Evolutionary conservation across 2,797 vertebrate species (phyloP).

Genomic region (Paramormyrops hopkinsi): DNA sequence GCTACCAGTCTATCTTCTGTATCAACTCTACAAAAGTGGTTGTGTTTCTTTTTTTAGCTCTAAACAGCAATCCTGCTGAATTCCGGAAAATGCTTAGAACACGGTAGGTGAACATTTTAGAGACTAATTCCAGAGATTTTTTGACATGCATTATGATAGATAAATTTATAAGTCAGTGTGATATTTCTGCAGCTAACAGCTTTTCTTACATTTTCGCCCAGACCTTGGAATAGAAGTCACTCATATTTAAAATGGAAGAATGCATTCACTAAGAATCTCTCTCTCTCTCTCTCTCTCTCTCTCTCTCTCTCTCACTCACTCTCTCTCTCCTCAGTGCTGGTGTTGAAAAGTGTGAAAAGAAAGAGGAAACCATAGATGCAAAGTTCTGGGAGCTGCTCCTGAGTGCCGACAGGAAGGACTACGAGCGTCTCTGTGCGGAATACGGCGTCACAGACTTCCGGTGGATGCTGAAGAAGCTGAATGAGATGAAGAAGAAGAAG

Average conservation of each 20-base stretch:
- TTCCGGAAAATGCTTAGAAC: slow-evolving; percentile 71
- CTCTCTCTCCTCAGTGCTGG: background rate
- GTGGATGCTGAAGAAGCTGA: slow-evolving; percentile 71
- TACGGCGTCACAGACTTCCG: slow-evolving; percentile 76
- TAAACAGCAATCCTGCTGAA: slow-evolving; percentile 58
- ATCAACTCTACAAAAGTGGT: background rate
- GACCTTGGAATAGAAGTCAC: background rate
- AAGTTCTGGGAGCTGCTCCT: slow-evolving; percentile 79
- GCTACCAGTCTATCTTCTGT: background rate
- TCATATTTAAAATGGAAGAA: background rate
- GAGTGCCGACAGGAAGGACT: slow-evolving; percentile 71
- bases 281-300: background rate
- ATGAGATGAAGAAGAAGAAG: slow-evolving; percentile 60
- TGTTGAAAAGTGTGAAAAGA: slow-evolving; percentile 52
- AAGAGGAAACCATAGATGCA: slow-evolving; percentile 62
- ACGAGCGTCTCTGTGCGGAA: slow-evolving; percentile 78
- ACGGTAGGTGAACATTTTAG: slow-evolving; percentile 50
- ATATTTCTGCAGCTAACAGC: background rate
- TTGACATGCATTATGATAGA: background rate
- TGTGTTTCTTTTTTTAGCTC: slow-evolving; percentile 39
- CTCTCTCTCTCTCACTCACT: background rate
- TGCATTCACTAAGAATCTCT: background rate
- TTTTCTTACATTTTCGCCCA: background rate
- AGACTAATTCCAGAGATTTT: background rate
- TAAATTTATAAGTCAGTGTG: background rate